Percentiles rank a stretch among this genome's conserved stretches.
Conservation (phyloP, 1,140 invertebrate genomes). For the Diabrotica virgifera region DNA sequence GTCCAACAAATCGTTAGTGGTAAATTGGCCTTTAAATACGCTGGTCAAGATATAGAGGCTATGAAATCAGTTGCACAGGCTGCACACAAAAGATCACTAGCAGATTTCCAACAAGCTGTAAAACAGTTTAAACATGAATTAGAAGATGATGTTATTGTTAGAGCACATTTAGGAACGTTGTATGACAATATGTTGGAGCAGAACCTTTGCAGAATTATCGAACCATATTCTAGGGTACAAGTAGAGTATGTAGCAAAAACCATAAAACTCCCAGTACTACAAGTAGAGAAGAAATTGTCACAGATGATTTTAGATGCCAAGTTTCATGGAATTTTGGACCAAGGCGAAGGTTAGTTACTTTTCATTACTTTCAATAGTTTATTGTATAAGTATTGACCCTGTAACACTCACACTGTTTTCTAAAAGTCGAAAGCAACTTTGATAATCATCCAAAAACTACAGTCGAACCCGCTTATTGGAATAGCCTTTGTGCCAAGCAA, state of each 20-base stretch:
- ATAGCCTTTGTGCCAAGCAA: no score
- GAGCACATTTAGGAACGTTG: constrained; percentile 92
- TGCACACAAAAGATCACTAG: constrained; percentile 92
- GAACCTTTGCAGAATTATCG: constrained; percentile 97
- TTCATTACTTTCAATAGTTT: no score
- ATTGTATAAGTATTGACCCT: no score
- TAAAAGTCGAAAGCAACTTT: no score
- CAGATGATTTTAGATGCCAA: constrained; percentile 99
- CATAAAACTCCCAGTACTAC: constrained; percentile 84
- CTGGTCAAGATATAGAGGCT: constrained; percentile 92
- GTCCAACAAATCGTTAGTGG: constrained; percentile 93
- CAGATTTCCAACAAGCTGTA: constrained; percentile 90
- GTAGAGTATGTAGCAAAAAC: constrained; percentile 75
- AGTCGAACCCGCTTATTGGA: no score
- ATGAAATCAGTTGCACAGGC: constrained; percentile 97
- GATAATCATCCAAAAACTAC: no score
- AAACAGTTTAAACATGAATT: constrained; percentile 85
- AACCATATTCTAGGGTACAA: constrained; percentile 97
- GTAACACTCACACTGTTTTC: no score
- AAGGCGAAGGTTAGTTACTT: constrained; percentile 74
- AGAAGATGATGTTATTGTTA: constrained; percentile 94
- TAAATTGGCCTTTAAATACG: constrained; percentile 95
- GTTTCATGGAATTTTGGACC: constrained; percentile 94
- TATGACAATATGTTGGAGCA: constrained; percentile 99
- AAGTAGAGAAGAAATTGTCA: constrained; percentile 97